A percentile compares a stretch with the other conserved stretches of the same genome.
These are phyloP conservation scores for Rhinolophus sinicus DNA, from an alignment of 2,113 vertebrate genomes.

Conservation along the genomic window DNA sequence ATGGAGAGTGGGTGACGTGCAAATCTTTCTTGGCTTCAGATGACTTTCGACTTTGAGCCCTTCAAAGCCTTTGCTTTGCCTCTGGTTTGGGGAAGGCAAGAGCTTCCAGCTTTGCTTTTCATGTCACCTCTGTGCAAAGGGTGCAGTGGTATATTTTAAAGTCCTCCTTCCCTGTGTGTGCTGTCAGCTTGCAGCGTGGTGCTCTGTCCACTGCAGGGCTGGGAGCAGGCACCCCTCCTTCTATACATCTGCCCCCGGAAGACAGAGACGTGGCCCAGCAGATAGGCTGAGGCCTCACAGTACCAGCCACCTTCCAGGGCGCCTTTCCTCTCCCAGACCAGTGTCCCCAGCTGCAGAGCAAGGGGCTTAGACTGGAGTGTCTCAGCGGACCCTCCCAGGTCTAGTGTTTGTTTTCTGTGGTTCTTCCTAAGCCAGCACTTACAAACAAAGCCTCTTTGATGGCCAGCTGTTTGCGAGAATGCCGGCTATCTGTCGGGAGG, in stretches of 20 bases:
- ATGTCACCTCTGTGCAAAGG: accelerated
- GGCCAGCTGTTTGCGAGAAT: neutral
- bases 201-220: accelerated
- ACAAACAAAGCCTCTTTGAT: neutral
- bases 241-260: neutral
- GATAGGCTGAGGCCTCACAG: accelerated
- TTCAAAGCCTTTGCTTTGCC: neutral
- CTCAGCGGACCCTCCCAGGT: neutral
- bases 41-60: neutral
- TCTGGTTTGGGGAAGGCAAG: neutral
- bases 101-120: neutral
- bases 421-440: neutral
- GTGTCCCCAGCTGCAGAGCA: neutral
- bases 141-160: accelerated
- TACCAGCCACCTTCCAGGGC: too few species aligned
- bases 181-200: accelerated
- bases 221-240: neutral
- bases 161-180: accelerated
- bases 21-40: neutral
- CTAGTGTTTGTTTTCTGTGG: neutral
- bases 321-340: too few species aligned
- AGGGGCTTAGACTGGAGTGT: too few species aligned
- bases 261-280: neutral
- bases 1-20: neutral
- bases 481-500: neutral